Percentiles rank a stretch among this genome's conserved stretches.
These are phyloP conservation scores for Pollenia amentaria DNA, from an alignment of 2,888 invertebrate species.

Conservation along the genomic window DNA sequence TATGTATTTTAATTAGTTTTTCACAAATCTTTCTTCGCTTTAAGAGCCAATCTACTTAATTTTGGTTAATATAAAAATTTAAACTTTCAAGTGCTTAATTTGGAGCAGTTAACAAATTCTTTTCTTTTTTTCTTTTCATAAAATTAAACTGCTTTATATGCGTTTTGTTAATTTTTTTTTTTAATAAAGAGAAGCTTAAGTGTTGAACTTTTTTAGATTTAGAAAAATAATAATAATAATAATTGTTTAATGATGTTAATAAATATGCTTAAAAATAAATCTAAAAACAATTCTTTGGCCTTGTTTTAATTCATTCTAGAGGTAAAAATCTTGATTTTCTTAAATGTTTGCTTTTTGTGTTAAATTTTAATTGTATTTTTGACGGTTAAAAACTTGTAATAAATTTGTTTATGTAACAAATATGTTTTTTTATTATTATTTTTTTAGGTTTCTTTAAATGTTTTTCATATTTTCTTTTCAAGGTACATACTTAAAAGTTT, in stretches of 20 bases:
- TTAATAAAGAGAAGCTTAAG: slow-evolving; percentile 54
- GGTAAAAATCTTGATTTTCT: slow-evolving; percentile 66
- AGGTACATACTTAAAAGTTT: slow-evolving; percentile 71
- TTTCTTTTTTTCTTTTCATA: background rate
- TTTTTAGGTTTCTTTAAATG: slow-evolving; percentile 20
- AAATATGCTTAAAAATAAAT: slow-evolving; percentile 56
- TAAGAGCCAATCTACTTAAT: slow-evolving; percentile 23
- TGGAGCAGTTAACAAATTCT: slow-evolving; percentile 23
- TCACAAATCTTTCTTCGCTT: background rate
- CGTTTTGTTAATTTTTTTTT: background rate
- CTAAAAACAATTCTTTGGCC: slow-evolving; percentile 70
- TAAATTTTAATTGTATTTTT: background rate
- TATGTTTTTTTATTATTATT: background rate
- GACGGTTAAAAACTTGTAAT: slow-evolving; percentile 57
- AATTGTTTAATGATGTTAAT: slow-evolving; percentile 4
- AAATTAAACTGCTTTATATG: slow-evolving; percentile 3
- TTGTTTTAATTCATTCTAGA: slow-evolving; percentile 64
- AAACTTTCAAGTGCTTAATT: slow-evolving; percentile 64
- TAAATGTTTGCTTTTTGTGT: slow-evolving; percentile 30
- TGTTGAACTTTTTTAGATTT: slow-evolving; percentile 15
- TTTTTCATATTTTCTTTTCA: slow-evolving; percentile 43
- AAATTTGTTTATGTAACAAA: slow-evolving; percentile 26
- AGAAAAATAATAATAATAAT: slow-evolving; percentile 45
- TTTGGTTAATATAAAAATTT: background rate
- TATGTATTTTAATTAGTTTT: background rate